Percentiles rank a stretch among this genome's conserved stretches.
Evolutionary conservation across 2,888 invertebrate genomes (phyloP).

Genomic region (Meloe dianella): DNA sequence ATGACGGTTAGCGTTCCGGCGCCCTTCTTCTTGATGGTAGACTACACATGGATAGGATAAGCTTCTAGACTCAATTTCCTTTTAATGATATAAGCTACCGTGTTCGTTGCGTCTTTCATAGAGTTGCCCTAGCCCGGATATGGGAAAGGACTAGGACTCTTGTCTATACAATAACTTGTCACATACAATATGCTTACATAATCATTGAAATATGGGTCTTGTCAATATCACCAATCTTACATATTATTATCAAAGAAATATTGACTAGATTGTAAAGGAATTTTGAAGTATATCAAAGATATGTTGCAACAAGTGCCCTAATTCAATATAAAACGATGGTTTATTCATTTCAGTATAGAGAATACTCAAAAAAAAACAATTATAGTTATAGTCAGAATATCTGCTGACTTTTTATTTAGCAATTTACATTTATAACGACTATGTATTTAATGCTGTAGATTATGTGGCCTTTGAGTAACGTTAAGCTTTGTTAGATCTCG

Average conservation of each 20-base stretch:
- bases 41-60: conserved; percentile 39
- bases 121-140: neutral
- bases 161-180: too few relatives aligned
- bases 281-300: neutral
- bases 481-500: neutral
- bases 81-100: conserved; percentile 29
- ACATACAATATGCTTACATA: neutral
- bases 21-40: conserved; percentile 19
- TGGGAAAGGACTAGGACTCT: neutral
- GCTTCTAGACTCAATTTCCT: conserved; percentile 48
- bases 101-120: neutral
- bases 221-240: neutral
- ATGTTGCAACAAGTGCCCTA: neutral
- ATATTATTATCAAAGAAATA: neutral
- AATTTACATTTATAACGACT: conserved; percentile 27
- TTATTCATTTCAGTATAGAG: neutral
- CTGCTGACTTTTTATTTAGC: neutral
- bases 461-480: conserved; percentile 15
- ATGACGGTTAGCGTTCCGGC: conserved; percentile 33
- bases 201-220: neutral
- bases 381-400: neutral
- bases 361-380: neutral
- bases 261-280: neutral
- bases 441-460: conserved; percentile 23
- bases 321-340: neutral